Evolutionary conservation across 2,797 vertebrate genomes (phyloP).

Genomic region (Cyprinella venusta): DNA sequence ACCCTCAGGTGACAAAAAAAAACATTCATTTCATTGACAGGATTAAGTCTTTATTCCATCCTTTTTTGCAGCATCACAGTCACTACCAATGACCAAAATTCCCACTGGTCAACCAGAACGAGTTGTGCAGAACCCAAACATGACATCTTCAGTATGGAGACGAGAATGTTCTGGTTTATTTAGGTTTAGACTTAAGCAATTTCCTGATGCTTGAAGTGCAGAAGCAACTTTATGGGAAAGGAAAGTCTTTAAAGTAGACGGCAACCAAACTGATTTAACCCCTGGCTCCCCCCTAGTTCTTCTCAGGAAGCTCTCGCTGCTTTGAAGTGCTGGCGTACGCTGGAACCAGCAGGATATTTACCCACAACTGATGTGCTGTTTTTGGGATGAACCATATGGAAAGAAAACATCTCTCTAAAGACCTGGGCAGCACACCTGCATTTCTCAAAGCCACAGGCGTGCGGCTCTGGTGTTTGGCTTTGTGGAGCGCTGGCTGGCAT

Average conservation of each 20-base stretch:
- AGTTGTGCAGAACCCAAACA: slow-evolving; percentile 60
- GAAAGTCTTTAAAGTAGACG: slow-evolving; percentile 62
- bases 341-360: slow-evolving; percentile 73
- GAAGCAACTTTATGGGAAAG: slow-evolving; percentile 67
- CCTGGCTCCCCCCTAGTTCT: slow-evolving; percentile 48
- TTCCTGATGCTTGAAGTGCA: slow-evolving; percentile 61
- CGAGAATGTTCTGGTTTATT: slow-evolving; percentile 60
- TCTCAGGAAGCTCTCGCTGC: slow-evolving; percentile 64
- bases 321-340: slow-evolving; percentile 71
- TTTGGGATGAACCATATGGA: slow-evolving; percentile 65
- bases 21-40: slow-evolving; percentile 67
- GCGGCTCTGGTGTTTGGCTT: slow-evolving; percentile 71
- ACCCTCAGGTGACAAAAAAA: slow-evolving; percentile 73
- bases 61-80: slow-evolving; percentile 63
- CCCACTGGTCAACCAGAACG: neutral
- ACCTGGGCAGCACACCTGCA: slow-evolving; percentile 67
- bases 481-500: slow-evolving; percentile 61
- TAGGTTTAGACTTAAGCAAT: slow-evolving; percentile 56
- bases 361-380: slow-evolving; percentile 68
- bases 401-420: slow-evolving; percentile 73
- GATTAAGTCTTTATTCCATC: slow-evolving; percentile 63
- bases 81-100: slow-evolving; percentile 59
- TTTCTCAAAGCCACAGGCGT: slow-evolving; percentile 71
- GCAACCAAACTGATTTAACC: slow-evolving; percentile 45
- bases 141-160: slow-evolving; percentile 47